A percentile compares a stretch with the other conserved stretches of the same genome.
Conservation (phyloP, 2,113 vertebrate species). For the Myiozetetes cayanensis region DNA sequence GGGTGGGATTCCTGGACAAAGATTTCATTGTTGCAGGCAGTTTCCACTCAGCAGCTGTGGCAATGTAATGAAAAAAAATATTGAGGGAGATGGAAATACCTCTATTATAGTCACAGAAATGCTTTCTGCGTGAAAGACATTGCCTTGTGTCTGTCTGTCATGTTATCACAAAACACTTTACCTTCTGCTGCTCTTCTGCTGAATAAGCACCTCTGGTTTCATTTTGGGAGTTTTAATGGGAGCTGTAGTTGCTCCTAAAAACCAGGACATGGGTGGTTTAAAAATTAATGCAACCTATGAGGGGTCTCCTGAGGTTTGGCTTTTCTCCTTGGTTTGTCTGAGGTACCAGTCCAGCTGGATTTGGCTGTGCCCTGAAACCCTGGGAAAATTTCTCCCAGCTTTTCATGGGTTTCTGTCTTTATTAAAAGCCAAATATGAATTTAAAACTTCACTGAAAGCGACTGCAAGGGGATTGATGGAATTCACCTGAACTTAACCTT, state of each 20-base stretch:
- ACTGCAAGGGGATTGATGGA: neutral
- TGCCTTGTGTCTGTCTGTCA: neutral
- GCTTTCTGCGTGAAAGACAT: neutral
- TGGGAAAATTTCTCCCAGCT: neutral
- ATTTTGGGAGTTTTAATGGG: neutral
- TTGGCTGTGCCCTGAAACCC: neutral
- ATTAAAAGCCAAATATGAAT: neutral
- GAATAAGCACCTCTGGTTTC: neutral
- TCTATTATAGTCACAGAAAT: neutral
- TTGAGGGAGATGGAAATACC: neutral
- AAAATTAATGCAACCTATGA: slow-evolving; percentile 20
- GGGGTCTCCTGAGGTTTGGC: neutral
- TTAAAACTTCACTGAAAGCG: neutral
- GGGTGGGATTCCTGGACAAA: neutral
- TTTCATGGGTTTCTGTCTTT: neutral
- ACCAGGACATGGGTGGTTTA: neutral
- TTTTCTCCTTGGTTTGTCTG: neutral
- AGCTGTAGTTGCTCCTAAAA: neutral
- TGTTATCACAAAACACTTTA: neutral
- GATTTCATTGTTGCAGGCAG: neutral
- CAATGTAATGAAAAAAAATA: neutral
- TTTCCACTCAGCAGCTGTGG: neutral
- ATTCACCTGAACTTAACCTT: neutral
- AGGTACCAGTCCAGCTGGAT: neutral
- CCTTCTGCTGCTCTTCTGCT: slow-evolving; percentile 3